Evolutionary conservation across 1,140 invertebrate genomes (phyloP).

Genomic region (Rhopalosiphum maidis): DNA sequence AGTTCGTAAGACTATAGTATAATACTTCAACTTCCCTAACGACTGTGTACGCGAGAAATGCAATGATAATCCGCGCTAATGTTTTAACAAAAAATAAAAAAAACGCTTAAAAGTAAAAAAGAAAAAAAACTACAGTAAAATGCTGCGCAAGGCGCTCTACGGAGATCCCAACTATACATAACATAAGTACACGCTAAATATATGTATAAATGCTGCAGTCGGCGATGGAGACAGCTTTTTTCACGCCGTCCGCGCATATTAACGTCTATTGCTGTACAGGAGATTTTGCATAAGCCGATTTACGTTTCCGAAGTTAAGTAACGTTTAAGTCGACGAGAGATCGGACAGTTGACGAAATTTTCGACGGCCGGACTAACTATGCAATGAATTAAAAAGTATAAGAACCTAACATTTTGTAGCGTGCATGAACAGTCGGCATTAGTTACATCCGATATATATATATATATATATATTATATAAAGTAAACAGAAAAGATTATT

Average conservation of each 20-base stretch:
- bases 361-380: not conserved
- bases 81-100: not conserved
- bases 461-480: not conserved
- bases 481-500: not conserved
- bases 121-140: not conserved
- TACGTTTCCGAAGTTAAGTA: constrained; percentile 28
- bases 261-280: constrained; percentile 5
- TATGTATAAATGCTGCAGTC: not conserved
- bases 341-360: constrained; percentile 13
- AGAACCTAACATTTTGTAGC: not conserved
- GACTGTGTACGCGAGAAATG: not conserved
- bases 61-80: not conserved
- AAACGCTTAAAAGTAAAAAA: not conserved
- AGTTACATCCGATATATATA: too few species aligned
- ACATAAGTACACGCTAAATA: not conserved
- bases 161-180: not conserved
- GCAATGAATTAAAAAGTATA: not conserved
- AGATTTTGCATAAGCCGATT: constrained; percentile 45
- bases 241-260: constrained; percentile 20
- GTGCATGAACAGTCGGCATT: not conserved
- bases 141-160: not conserved
- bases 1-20: not conserved
- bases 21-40: not conserved
- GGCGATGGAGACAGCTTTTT: not conserved
- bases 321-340: constrained; percentile 24